These are phyloP conservation scores for Agrenia bidenticulata DNA, from an alignment of 2,888 invertebrate genomes.

Conservation along the genomic window DNA sequence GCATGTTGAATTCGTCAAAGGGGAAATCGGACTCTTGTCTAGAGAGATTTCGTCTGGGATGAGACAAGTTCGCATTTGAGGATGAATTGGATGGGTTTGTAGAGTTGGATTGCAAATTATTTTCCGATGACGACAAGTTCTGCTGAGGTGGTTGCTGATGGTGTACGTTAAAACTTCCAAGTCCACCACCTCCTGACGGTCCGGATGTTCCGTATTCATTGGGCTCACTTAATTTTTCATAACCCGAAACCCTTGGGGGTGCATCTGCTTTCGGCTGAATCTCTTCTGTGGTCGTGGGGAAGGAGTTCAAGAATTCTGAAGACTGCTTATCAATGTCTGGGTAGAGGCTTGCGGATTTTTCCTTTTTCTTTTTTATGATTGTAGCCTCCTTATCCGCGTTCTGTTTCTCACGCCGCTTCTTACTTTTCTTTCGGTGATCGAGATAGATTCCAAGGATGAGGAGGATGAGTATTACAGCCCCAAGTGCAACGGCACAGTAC, in stretches of 20 bases:
- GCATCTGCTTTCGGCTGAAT: conserved; percentile 35
- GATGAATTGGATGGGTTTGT: conserved; percentile 11
- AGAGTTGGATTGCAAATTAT: conserved; percentile 15
- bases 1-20: conserved; percentile 38
- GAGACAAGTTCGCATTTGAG: conserved; percentile 19
- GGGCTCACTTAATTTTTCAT: conserved; percentile 1
- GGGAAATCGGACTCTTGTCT: conserved; percentile 22
- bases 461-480: conserved; percentile 31
- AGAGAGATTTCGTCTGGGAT: neutral
- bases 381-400: neutral
- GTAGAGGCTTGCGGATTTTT: neutral
- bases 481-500: conserved; percentile 35
- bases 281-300: conserved; percentile 33
- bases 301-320: conserved; percentile 27
- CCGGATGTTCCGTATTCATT: neutral
- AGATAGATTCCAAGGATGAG: conserved; percentile 34
- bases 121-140: conserved; percentile 18
- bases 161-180: conserved; percentile 32
- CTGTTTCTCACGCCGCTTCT: conserved; percentile 2
- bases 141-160: conserved; percentile 28
- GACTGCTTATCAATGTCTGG: neutral
- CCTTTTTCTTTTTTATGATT: too few relatives aligned
- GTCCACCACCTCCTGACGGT: conserved; percentile 23
- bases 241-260: conserved; percentile 13
- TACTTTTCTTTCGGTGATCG: conserved; percentile 22